Evolutionary conservation across 23 tunicate genomes (phyloP).

Genomic region (Pegea sp.): DNA sequence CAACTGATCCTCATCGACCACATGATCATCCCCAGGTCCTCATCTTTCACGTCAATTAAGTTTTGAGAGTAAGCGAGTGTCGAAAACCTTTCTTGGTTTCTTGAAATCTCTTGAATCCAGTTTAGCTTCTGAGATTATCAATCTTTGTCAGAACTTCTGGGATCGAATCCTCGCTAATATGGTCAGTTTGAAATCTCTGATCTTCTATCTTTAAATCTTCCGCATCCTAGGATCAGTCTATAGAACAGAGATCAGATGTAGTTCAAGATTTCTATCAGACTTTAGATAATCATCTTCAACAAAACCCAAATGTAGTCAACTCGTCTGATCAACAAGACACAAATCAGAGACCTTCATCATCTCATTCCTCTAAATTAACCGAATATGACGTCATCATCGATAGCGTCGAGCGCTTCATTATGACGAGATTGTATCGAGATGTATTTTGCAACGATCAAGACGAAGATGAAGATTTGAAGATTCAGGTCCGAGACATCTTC

Average conservation of each 20-base stretch:
- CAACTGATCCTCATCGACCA: too few species aligned
- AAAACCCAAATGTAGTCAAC: slow-evolving; percentile 17
- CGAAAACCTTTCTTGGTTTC: slow-evolving; percentile 31
- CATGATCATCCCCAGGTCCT: too few species aligned
- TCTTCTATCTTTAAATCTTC: too few species aligned
- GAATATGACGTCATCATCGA: slow-evolving; percentile 32
- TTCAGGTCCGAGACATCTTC: slow-evolving; percentile 18
- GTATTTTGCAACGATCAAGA: slow-evolving; percentile 75
- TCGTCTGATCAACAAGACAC: slow-evolving; percentile 5
- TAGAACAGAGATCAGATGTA: slow-evolving; percentile 53
- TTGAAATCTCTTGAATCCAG: slow-evolving; percentile 39
- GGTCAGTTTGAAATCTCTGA: too few species aligned
- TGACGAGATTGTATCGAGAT: slow-evolving; percentile 54
- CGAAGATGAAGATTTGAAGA: slow-evolving; percentile 56
- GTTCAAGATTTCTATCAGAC: slow-evolving; percentile 79
- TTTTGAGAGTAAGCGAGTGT: slow-evolving; percentile 61
- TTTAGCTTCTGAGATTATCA: slow-evolving; percentile 45
- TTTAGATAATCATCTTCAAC: slow-evolving; percentile 22
- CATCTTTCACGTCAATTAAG: slow-evolving; percentile 16
- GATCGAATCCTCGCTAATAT: slow-evolving; percentile 17
- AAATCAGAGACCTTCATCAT: background rate
- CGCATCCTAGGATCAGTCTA: slow-evolving; percentile 2
- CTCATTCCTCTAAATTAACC: background rate
- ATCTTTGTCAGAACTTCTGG: slow-evolving; percentile 39
- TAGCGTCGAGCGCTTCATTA: slow-evolving; percentile 43